Base-by-base conservation (phyloP, 2,113 vertebrate species). In the Vulpes ferrilata region DNA sequence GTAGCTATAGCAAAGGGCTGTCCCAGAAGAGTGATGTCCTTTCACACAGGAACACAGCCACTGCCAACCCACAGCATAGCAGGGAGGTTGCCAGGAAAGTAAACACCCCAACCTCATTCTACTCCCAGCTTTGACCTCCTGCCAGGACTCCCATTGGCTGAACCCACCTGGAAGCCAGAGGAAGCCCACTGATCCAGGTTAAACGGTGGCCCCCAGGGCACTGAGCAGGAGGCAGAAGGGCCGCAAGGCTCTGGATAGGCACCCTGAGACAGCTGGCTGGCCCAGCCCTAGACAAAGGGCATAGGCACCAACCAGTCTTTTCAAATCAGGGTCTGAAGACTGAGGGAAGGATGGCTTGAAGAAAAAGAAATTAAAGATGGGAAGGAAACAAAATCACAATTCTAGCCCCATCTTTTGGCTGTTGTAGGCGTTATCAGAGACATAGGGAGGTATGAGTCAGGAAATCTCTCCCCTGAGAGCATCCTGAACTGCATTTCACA, bases 351-450 rank as follows among this genome's bases (percentile, higher is more conserved):
- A 71, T 32, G 27, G 11, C 62, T 27, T 51, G 67, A 74, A 87
- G 79, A 60, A 74, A 92, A 93, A 95, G 43, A 80, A 51, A 69
- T 76, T 9, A 57, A 80, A 86, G 57, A 81, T 22, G 38, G 32
- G 27, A 16, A 89, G 48, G 48, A 87, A 92, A 69, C 23, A 3
- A 65, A 87, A 43, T 97, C 23, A 64, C 60, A 80, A 80, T 91
- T 53, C 81, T 17, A 25, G 10, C 16, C 20, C 9, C 4, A 38
- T 30, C 60, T 90, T 79, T 83, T 38, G 23, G 60, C 62, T 67
- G 60, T 64, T 48, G 1, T 8, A 71, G 64, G 48, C 84, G 13
- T n/a, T 43, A 43, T 32, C 23, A 3, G 22, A 86, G 65, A 84
- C 55, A 38, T 0, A 62, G 55, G 60, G 53, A 57, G 6, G 2